Base-by-base conservation (phyloP, 2,888 invertebrate genomes). In the Labia minor region DNA sequence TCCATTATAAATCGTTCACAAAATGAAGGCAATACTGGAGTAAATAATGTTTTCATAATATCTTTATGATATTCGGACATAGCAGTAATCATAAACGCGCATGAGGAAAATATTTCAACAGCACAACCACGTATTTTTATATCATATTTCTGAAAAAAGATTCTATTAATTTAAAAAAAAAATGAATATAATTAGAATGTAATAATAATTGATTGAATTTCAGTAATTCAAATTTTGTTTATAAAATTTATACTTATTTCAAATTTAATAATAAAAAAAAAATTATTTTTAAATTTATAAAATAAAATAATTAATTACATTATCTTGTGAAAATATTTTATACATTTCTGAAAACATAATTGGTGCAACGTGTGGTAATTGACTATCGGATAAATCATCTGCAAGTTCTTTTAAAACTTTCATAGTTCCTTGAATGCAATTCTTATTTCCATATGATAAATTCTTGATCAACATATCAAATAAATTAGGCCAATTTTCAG, bases 381-480 rank as follows among this genome's bases (percentile, higher is more conserved):
- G 86, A 49, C 74, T 78, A 68, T 85, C 86, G 3, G 82, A 81
- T 2, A 87, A 81, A 73, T 88, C 87, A 70, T 85, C 81, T 0
- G 83, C 82, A 70, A 88, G 85, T 73, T 88, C 88, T 71, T 84
- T 81, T 37, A 88, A 76, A 1, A 88, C 86, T 74, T 86, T 79
- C 85, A 88, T 87, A 6, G 87, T 85, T 10, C 88, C 88, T 75
- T 87, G 85, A 19, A 88, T 86, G 1, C 86, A 80, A 67, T 70
- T 73, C 70, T 83, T 79, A 70, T 80, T 81, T 70, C 81, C 82
- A 66, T 84, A 83, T 20, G 82, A 82, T 64, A 87, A 76, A 69
- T 85, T 85, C 66, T 80, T 81, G 70, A 88, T 83, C 49, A 89
- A 80, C 19, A 86, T 81, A 67, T 85, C 83, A 73, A 88, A 87